A percentile compares a stretch with the other conserved stretches of the same genome.
Evolutionary conservation across 2,113 vertebrate genomes (phyloP).

Genomic region (Meleagris gallopavo): DNA sequence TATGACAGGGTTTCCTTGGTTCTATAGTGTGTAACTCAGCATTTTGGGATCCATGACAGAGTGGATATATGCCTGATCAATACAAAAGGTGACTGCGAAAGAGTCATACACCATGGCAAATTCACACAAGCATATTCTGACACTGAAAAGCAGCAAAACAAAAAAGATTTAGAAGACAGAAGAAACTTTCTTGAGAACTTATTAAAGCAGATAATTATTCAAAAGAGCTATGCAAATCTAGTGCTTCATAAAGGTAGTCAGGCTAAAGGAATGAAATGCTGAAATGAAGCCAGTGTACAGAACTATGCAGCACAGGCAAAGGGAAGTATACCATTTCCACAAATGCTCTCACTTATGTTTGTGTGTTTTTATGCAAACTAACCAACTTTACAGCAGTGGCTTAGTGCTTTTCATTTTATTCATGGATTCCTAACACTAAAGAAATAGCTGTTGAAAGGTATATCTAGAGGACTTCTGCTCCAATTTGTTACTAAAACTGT

Average conservation of each 20-base stretch:
- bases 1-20: neutral
- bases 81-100: neutral
- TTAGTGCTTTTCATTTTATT: neutral
- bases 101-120: neutral
- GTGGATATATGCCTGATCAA: neutral
- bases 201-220: neutral
- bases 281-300: neutral
- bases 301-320: neutral
- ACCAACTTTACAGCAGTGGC: neutral
- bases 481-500: neutral
- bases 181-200: neutral
- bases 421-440: neutral
- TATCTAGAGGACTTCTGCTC: neutral
- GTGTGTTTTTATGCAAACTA: neutral
- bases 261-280: neutral
- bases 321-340: neutral
- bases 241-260: neutral
- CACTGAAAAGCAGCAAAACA: neutral
- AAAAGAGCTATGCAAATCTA: neutral
- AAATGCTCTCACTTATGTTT: accelerated
- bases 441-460: neutral
- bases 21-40: neutral
- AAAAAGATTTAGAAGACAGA: neutral
- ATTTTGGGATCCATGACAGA: neutral
- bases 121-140: neutral